Conservation (phyloP, 1,140 invertebrate genomes). For the Cherax quadricarinatus region DNA sequence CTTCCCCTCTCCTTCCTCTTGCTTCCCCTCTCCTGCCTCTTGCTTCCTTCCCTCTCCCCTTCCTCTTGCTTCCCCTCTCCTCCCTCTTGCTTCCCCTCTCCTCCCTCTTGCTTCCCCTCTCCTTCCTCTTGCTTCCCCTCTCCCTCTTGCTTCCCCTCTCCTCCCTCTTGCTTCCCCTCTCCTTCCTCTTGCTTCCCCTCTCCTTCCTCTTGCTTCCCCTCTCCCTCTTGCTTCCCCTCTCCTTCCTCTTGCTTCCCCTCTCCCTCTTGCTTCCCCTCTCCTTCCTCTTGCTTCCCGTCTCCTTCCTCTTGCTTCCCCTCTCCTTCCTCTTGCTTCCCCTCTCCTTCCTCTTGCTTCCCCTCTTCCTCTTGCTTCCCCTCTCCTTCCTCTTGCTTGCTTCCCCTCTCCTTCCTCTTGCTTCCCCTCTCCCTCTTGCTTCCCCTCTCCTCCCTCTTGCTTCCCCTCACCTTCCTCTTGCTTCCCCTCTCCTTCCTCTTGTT, state of each 20-base stretch:
- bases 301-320: neutral
- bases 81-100: neutral
- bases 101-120: neutral
- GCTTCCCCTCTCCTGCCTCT: too few relatives aligned
- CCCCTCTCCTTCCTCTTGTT: neutral
- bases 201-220: too few relatives aligned
- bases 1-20: too few relatives aligned
- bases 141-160: neutral
- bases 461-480: neutral
- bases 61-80: too few relatives aligned
- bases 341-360: neutral
- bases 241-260: too few relatives aligned
- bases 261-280: neutral
- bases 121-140: too few relatives aligned
- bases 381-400: neutral
- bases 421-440: neutral
- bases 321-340: neutral
- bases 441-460: neutral
- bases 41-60: too few relatives aligned
- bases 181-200: neutral
- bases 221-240: neutral
- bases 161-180: neutral
- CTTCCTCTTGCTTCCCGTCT: neutral
- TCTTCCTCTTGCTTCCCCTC: neutral
- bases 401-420: too few relatives aligned